Base-by-base conservation (phyloP, 2,113 vertebrate genomes). In the Malurus cyaneus region DNA sequence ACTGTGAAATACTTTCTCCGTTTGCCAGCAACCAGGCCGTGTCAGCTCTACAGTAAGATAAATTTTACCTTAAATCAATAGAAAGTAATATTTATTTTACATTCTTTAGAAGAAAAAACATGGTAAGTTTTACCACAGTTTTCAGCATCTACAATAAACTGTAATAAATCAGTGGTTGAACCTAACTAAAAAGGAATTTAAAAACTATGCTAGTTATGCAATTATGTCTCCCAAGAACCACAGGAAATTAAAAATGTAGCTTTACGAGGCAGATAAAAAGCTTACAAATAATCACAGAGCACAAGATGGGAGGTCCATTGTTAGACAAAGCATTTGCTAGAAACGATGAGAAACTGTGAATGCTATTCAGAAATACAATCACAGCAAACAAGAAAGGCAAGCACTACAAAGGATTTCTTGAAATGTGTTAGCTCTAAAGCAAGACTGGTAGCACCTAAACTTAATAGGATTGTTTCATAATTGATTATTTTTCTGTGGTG, bases 341-440 rank as follows among this genome's bases (percentile, higher is more conserved):
- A 85, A 74, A 90, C 47, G 19, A 92, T 0, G 2, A 73, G 64
- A 86, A 82, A 64, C 29, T 82, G 34, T 47, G 85, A 85, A 81
- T 46, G 34, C 57, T 87, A 66, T 65, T 88, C 76, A 77, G 57
- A 78, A 96, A 96, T 50, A 80, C 56, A 96, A 74, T 91, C 71
- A 91, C 25, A 77, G 66, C 52, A 77, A 92, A 77, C 44, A 69
- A 56, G 64, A 72, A 78, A 17, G 84, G 25, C 46, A 47, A 49
- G 71, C 21, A 66, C 65, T 88, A 80, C 65, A 92, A 83, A 93
- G 25, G 41, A 67, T 64, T 87, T 84, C 47, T 73, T 78, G 39
- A 93, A 77, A 76, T 64, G 52, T 70, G 44, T 54, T 66, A 66
- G 56, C 21, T 88, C 59, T 44, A 77, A 77, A 74, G 66, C 49